These are phyloP conservation scores for Galerucella pusilla DNA, from an alignment of 2,888 invertebrate genomes.

Conservation along the genomic window DNA sequence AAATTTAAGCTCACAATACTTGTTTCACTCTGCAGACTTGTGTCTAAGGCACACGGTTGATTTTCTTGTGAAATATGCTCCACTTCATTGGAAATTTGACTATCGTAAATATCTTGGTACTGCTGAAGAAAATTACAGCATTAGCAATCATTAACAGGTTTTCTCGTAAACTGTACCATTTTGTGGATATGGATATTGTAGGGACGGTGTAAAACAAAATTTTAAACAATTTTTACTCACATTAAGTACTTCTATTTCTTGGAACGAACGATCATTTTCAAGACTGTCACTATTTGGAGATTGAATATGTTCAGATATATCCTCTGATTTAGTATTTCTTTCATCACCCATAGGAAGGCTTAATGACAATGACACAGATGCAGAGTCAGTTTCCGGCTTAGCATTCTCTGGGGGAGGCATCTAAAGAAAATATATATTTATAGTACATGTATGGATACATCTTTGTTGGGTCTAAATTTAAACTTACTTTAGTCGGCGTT, in stretches of 20 bases:
- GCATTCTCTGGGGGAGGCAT: slow-evolving; percentile 28
- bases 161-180: no score
- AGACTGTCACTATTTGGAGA: slow-evolving; percentile 52
- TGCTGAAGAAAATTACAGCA: slow-evolving; percentile 38
- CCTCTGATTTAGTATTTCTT: slow-evolving; percentile 41
- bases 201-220: background rate
- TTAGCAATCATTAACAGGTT: no score
- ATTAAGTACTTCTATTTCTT: slow-evolving; percentile 62
- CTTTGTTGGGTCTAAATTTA: slow-evolving; percentile 24
- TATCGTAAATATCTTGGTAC: slow-evolving; percentile 42
- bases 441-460: slow-evolving; percentile 13
- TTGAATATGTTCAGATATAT: slow-evolving; percentile 53
- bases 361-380: slow-evolving; percentile 47
- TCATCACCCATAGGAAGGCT: slow-evolving; percentile 48
- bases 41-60: slow-evolving; percentile 49
- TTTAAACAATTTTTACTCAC: slow-evolving; percentile 14
- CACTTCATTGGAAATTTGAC: slow-evolving; percentile 43
- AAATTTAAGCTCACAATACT: slow-evolving; percentile 52
- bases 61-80: slow-evolving; percentile 52
- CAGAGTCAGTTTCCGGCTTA: slow-evolving; percentile 27
- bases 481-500: slow-evolving; percentile 4
- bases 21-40: slow-evolving; percentile 52
- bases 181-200: no score
- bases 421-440: slow-evolving; percentile 35
- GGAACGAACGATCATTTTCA: slow-evolving; percentile 63